Base-by-base conservation (phyloP, 2,113 vertebrate genomes). In the Mystacornis crossleyi region DNA sequence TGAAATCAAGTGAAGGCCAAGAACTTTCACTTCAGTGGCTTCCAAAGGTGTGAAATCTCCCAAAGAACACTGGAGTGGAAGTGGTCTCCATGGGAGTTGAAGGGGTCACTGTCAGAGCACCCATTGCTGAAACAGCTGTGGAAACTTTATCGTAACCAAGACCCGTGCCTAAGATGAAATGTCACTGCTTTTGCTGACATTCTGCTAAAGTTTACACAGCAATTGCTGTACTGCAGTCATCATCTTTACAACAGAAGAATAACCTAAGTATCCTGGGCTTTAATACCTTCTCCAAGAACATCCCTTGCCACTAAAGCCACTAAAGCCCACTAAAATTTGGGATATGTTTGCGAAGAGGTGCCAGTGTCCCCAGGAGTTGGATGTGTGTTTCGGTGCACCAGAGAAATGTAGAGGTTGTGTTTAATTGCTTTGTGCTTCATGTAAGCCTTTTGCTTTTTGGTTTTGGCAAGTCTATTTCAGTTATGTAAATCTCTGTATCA, bases 41-140 rank as follows among this genome's bases (percentile, higher is more conserved):
- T 86, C 82, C 50, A 62, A 85, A 92, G 74, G 70, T 94, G 78
- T 91, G 71, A 94, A 91, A 93, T 95, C 83, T 81, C 66, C 70
- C 84, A 28, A 62, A 93, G 58, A 65, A 90, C 54, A 51, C 21
- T 60, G 79, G 78, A 81, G 75, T 88, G 79, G 85, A 91, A 95
- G 26, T 70, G 34, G 51, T 86, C 26, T 86, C 71, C 28, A 4
- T 80, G 70, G 71, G 64, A 88, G 43, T 58, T 5, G 2, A 55
- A 73, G 43, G 33, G 55, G 60, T 95, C 70, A 77, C 9, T 85
- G 23, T 55, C 54, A 47, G 58, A 81, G 28, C 79, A 93, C 31
- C 45, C 31, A 3, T 29, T 73, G 47, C 58, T 86, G 81, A 92
- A 96, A 88, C 55, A 90, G 47, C 60, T 70, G 51, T 83, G 79